Evolutionary conservation across 2,888 invertebrate species (phyloP), one percentile per base, ranked within the genome.

Genomic region (Ophraella communa): DNA sequence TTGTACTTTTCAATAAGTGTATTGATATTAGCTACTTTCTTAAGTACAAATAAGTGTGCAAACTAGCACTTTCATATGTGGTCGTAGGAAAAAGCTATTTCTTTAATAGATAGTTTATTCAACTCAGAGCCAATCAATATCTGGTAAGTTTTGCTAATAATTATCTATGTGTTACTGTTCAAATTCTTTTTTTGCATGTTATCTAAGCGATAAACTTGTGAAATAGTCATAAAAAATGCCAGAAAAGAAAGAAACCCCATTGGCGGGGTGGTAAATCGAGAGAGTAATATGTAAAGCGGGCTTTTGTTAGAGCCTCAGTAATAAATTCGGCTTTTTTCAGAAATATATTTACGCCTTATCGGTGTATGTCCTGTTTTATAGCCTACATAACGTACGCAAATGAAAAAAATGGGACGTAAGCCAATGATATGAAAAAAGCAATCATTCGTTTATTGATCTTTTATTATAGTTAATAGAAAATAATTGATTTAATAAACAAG

Each of bases 241-340:
- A 55, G 35, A 64, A 66, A 70, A 63, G 60, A 67, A 68, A 63
- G 56, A 66, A 42, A 61, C 69, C 63, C 62, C 68, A 71, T 71
- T 68, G 69, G 65, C 55, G 54, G 62, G 63, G 58, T 55, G 64
- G 63, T 65, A 61, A 65, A 71, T 69, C 63, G 70, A 59, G 64
- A 61, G 68, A 76, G 76, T 76, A 76, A 79, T 78, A 79, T 79
- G 79, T 77, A 78, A 78, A 78, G 77, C 74, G 77, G 74, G 75
- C 77, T 76, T 78, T 79, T 78, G 79, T 78, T 77, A 77, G 73
- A 76, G 72, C 75, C 75, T 74, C 74, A 71, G 67, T 73, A 77
- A 76, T 79, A 79, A 79, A 78, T 78, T 78, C 66, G 67, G 77
- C 77, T n/a, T 77, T 78, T 79, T 71, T 65, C 27, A 56, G 52